Percentiles rank a stretch among this genome's conserved stretches.
These are phyloP conservation scores for Conus ventricosus DNA, from an alignment of 1,140 invertebrate species.

Conservation along the genomic window DNA sequence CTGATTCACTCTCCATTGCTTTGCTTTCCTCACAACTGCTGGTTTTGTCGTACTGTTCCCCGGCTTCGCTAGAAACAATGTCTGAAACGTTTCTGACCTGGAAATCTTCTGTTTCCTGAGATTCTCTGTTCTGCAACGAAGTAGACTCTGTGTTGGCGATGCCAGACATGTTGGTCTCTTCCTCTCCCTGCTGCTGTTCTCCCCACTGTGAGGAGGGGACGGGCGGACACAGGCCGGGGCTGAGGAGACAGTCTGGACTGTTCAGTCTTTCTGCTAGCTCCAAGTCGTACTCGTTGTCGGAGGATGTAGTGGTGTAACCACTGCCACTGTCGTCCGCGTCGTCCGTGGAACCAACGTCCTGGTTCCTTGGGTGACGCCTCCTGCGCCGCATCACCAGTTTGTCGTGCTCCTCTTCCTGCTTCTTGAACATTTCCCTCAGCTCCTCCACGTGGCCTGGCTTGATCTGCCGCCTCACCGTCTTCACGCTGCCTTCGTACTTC, in stretches of 20 bases:
- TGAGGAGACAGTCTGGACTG: background rate
- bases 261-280: conserved; percentile 20
- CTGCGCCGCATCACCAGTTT: background rate
- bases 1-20: background rate
- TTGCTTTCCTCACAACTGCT: background rate
- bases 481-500: conserved; percentile 34
- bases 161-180: background rate
- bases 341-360: background rate
- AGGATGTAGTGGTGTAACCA: conserved; percentile 33
- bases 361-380: background rate
- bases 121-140: too few species aligned
- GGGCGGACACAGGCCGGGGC: background rate
- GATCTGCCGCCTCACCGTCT: conserved; percentile 32
- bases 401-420: background rate
- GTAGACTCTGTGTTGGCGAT: background rate
- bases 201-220: background rate
- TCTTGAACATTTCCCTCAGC: conserved; percentile 27
- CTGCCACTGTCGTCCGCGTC: conserved; percentile 23
- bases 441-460: conserved; percentile 38
- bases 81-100: background rate
- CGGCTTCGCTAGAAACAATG: background rate
- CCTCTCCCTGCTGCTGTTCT: background rate
- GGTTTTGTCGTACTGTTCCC: background rate
- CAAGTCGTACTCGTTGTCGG: conserved; percentile 36
- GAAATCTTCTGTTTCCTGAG: background rate